phyloP scores from a whole-genome alignment of 2,888 invertebrate genomes.

The Steinernema hermaphroditum region DNA sequence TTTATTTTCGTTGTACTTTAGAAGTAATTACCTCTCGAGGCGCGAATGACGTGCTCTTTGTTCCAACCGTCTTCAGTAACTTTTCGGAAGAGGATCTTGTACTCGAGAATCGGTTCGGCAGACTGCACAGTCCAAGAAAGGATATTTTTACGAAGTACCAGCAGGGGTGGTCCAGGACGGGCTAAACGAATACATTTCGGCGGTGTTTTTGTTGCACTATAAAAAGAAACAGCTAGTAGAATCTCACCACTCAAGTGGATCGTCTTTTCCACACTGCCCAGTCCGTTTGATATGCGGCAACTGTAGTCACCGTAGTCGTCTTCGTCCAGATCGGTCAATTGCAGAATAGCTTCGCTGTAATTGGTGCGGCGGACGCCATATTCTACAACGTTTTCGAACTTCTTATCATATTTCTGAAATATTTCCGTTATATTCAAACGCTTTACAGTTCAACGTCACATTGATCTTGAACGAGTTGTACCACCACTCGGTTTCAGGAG shows the following conservation, averaged over 20 bases:
- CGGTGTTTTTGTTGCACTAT: no score
- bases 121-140: slow-evolving; percentile 36
- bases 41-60: slow-evolving; percentile 27
- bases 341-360: slow-evolving; percentile 29
- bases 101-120: slow-evolving; percentile 30
- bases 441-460: slow-evolving; percentile 35
- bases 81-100: slow-evolving; percentile 35
- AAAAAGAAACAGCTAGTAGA: no score
- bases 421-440: not conserved
- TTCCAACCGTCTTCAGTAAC: slow-evolving; percentile 35
- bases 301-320: slow-evolving; percentile 40
- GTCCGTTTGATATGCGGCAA: slow-evolving; percentile 35
- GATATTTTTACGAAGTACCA: slow-evolving; percentile 9
- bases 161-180: slow-evolving; percentile 34
- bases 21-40: not conserved
- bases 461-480: slow-evolving; percentile 58
- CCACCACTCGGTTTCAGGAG: slow-evolving; percentile 56
- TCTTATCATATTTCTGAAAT: slow-evolving; percentile 21
- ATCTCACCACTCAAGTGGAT: slow-evolving; percentile 38
- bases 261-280: slow-evolving; percentile 33
- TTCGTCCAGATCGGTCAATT: slow-evolving; percentile 30
- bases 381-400: slow-evolving; percentile 26
- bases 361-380: slow-evolving; percentile 18
- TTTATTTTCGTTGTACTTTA: no score
- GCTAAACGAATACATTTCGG: slow-evolving; percentile 25